These are phyloP conservation scores for Abrostola triplasia DNA, from an alignment of 2,888 invertebrate genomes.

Conservation along the genomic window DNA sequence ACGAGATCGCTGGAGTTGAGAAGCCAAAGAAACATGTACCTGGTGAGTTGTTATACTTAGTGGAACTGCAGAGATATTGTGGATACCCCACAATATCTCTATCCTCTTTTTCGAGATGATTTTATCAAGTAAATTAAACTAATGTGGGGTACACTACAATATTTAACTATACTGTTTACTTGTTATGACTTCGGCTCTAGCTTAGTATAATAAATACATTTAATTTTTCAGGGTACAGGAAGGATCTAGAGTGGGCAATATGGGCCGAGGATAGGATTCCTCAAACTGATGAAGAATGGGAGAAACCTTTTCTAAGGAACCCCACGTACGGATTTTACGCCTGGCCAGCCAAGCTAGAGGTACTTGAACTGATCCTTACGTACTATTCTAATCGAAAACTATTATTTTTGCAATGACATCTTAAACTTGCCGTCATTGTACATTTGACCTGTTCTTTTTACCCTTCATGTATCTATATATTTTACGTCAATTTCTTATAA, in stretches of 20 bases:
- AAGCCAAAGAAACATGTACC: conserved; percentile 72
- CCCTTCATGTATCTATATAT: too few relatives aligned
- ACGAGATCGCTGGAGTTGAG: conserved; percentile 73
- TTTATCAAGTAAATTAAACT: background rate
- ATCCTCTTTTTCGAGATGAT: background rate
- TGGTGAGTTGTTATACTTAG: conserved; percentile 61
- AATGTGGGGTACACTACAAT: too few relatives aligned
- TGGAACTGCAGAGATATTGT: background rate
- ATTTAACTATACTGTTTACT: too few relatives aligned
- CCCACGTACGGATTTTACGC: conserved; percentile 89
- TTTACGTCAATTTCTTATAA: too few relatives aligned
- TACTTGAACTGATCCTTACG: conserved; percentile 62
- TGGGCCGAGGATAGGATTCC: conserved; percentile 90
- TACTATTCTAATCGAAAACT: too few relatives aligned
- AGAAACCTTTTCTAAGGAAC: conserved; percentile 91
- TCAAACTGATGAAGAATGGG: conserved; percentile 91
- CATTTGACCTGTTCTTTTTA: too few relatives aligned
- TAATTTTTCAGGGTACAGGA: conserved; percentile 85
- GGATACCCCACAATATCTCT: too few relatives aligned
- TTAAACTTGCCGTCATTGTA: too few relatives aligned
- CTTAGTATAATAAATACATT: background rate
- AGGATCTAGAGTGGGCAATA: conserved; percentile 93
- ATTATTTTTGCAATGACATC: too few relatives aligned
- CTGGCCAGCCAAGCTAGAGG: conserved; percentile 88
- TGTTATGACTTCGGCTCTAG: too few relatives aligned